These are phyloP conservation scores for Anhinga rufa DNA, from an alignment of 2,113 vertebrate genomes.

Conservation along the genomic window DNA sequence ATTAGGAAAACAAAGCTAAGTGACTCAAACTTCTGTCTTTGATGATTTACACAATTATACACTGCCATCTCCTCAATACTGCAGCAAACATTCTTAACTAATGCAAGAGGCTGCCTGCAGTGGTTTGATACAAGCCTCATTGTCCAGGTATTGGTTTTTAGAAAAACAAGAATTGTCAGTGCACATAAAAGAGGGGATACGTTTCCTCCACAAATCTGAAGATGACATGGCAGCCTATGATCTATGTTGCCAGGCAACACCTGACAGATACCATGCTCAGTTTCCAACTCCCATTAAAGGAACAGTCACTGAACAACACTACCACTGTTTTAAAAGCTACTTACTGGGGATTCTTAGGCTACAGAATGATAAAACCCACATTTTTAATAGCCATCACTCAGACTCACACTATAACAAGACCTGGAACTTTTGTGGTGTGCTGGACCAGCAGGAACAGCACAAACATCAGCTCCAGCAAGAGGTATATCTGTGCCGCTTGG, in stretches of 20 bases:
- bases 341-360: neutral
- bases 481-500: accelerated
- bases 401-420: neutral
- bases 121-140: neutral
- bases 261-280: neutral
- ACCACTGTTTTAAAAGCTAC: neutral
- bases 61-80: neutral
- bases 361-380: neutral
- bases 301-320: neutral
- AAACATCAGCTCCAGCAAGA: neutral
- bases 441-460: neutral
- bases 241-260: neutral
- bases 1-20: neutral
- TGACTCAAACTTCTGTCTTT: neutral
- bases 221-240: accelerated
- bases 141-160: neutral
- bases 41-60: neutral
- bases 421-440: accelerated
- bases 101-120: neutral
- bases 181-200: neutral
- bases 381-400: neutral
- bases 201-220: neutral
- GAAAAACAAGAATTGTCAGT: neutral
- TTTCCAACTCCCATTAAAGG: neutral
- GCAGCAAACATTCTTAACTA: neutral